A percentile compares a stretch with the other conserved stretches of the same genome.
Conservation (phyloP, 2,797 vertebrate species). For the Aphelocoma californica region DNA sequence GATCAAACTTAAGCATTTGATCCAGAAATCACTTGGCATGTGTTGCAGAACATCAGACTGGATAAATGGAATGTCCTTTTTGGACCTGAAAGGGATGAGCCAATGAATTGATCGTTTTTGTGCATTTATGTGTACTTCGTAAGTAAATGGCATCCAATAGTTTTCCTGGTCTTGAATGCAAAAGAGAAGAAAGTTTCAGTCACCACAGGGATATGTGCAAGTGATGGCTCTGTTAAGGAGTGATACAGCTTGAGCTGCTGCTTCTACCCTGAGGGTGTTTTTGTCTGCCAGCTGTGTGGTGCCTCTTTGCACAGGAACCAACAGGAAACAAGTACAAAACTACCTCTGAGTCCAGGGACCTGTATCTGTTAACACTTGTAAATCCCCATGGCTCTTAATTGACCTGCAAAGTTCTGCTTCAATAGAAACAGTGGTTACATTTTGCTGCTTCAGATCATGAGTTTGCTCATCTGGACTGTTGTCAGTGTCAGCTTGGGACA, state of each 20-base stretch:
- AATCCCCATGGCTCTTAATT: not conserved
- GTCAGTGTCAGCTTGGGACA: not conserved
- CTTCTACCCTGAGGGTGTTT: not conserved
- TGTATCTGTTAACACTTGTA: not conserved
- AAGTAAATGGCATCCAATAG: not conserved
- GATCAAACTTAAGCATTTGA: not conserved
- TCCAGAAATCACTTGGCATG: not conserved
- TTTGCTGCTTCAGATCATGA: not conserved
- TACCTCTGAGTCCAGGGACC: not conserved
- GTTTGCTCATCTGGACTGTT: not conserved
- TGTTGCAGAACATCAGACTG: not conserved
- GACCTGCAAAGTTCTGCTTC: not conserved
- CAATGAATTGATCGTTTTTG: not conserved
- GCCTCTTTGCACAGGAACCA: not conserved
- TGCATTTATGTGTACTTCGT: not conserved
- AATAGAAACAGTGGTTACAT: not conserved
- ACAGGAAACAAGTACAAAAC: not conserved
- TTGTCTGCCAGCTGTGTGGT: not conserved
- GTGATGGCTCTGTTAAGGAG: not conserved
- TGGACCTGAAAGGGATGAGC: not conserved
- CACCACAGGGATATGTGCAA: not conserved
- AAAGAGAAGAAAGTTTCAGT: not conserved
- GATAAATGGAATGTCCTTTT: not conserved
- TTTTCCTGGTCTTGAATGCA: not conserved
- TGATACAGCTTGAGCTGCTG: not conserved